Evolutionary conservation across 2,888 invertebrate species (phyloP).

Genomic region (Pristionchus entomophagus): DNA sequence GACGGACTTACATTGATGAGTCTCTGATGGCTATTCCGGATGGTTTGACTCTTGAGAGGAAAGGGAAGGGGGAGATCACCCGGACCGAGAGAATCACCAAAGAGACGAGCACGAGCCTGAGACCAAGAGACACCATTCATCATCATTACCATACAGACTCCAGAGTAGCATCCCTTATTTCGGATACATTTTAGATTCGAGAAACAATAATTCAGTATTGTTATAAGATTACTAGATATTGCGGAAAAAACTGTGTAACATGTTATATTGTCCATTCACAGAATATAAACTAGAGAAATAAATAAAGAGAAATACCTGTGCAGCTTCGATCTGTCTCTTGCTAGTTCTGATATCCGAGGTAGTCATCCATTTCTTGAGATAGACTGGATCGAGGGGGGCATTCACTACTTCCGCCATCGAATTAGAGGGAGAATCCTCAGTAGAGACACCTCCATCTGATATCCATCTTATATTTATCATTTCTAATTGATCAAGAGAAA

Average conservation of each 20-base stretch:
- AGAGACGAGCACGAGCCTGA: slow-evolving; percentile 35
- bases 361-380: slow-evolving; percentile 42
- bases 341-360: slow-evolving; percentile 26
- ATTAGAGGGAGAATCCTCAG: neutral
- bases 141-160: no score
- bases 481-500: neutral
- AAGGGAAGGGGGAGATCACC: neutral
- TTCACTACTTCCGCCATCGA: neutral
- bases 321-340: slow-evolving; percentile 45
- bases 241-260: no score
- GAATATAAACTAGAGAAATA: no score
- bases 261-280: no score
- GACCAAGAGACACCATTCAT: no score
- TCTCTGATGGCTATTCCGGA: slow-evolving; percentile 28
- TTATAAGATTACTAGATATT: no score
- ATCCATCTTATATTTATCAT: neutral
- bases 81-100: slow-evolving; percentile 16
- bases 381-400: slow-evolving; percentile 37
- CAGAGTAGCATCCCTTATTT: no score
- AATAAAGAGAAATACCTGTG: no score
- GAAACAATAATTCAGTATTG: no score
- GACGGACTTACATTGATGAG: neutral
- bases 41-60: neutral
- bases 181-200: no score
- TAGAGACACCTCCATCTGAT: neutral